phyloP scores from a whole-genome alignment of 2,797 vertebrate species.

The Sternarchorhynchus goeldii region DNA sequence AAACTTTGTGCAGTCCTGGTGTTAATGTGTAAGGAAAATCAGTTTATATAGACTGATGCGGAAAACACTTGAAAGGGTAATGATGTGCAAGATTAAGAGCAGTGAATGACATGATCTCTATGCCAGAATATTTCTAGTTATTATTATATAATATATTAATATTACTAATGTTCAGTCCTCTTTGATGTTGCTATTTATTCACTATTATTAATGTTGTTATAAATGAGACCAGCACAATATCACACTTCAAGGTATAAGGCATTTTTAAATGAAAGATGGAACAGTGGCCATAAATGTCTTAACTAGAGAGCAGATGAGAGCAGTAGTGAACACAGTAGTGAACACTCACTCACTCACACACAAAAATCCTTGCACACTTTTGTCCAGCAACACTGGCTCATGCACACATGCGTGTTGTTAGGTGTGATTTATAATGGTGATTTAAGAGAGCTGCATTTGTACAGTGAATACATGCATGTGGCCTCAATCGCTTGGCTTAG shows the following conservation, averaged over 20 bases:
- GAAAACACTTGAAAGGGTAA: neutral
- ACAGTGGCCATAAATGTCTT: neutral
- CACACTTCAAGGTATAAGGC: neutral
- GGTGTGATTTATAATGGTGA: neutral
- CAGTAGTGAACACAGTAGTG: neutral
- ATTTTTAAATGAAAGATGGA: neutral
- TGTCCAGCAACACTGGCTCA: neutral
- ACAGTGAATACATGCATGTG: neutral
- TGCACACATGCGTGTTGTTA: neutral
- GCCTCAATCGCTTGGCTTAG: neutral
- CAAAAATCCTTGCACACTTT: neutral
- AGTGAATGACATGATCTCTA: no score
- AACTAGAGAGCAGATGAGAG: neutral
- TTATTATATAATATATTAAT: no score
- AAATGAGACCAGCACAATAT: no score
- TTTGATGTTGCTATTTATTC: no score
- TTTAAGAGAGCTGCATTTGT: neutral
- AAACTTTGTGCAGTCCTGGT: conserved; percentile 31
- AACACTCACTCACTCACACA: neutral
- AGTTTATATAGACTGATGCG: no score
- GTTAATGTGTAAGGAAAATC: no score
- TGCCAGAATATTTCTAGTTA: no score
- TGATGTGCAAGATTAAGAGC: no score
- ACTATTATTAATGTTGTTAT: no score
- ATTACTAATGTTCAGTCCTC: no score